phyloP scores from a whole-genome alignment of 1,140 invertebrate species.

The Contarinia nasturtii region DNA sequence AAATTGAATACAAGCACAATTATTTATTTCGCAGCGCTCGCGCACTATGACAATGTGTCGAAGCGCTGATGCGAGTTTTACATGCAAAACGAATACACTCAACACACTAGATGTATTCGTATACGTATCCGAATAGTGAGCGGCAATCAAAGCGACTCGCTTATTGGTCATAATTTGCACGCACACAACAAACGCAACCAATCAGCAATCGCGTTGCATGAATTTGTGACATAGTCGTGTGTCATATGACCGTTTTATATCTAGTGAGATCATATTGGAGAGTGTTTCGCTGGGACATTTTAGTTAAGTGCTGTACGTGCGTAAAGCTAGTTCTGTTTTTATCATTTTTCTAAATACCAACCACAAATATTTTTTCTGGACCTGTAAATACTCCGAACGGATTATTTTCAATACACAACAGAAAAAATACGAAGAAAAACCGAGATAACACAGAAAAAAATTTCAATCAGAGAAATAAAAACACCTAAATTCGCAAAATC shows the following conservation, averaged over 20 bases:
- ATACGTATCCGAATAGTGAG: too few relatives aligned
- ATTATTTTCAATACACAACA: slow-evolving; percentile 15
- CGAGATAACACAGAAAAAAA: slow-evolving; percentile 17
- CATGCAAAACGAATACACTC: too few relatives aligned
- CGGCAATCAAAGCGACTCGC: slow-evolving; percentile 9
- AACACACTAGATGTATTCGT: too few relatives aligned
- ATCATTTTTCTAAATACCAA: not conserved
- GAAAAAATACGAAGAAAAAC: slow-evolving; percentile 17
- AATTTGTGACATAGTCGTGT: slow-evolving; percentile 22
- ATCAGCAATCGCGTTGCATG: slow-evolving; percentile 12
- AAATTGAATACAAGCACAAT: too few relatives aligned
- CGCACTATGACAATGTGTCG: too few relatives aligned
- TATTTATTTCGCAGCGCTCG: too few relatives aligned
- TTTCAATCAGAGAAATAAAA: too few relatives aligned
- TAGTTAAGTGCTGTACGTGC: slow-evolving; percentile 47
- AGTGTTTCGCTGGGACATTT: slow-evolving; percentile 38
- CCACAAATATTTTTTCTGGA: slow-evolving; percentile 17
- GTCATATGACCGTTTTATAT: slow-evolving; percentile 48
- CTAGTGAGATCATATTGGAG: slow-evolving; percentile 33
- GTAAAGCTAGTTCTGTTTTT: slow-evolving; percentile 33
- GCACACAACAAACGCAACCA: slow-evolving; percentile 10
- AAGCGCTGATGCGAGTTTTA: too few relatives aligned
- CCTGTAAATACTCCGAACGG: slow-evolving; percentile 41
- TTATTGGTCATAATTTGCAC: slow-evolving; percentile 28
- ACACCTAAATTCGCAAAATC: too few relatives aligned